These are phyloP conservation scores for Propithecus deckenii DNA, from an alignment of 2,797 vertebrate species.

Conservation along the genomic window DNA sequence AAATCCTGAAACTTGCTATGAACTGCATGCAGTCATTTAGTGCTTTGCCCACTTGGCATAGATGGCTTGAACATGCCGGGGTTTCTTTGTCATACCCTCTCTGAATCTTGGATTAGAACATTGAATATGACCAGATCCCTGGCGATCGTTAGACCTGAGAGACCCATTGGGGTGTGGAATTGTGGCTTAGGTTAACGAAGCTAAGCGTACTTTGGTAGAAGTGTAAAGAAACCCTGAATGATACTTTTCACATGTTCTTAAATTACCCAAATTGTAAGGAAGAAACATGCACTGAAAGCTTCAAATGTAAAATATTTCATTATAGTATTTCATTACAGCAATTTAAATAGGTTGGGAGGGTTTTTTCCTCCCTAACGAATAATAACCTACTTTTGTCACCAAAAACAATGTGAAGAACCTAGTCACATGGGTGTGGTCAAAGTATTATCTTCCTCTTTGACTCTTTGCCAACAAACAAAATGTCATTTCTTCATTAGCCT, in stretches of 20 bases:
- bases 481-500: slow-evolving; percentile 26
- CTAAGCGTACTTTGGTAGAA: neutral
- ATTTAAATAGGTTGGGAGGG: slow-evolving; percentile 5
- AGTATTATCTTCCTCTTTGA: slow-evolving; percentile 58
- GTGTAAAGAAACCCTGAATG: slow-evolving; percentile 35
- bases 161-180: neutral
- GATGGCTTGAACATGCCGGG: neutral
- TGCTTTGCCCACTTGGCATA: neutral
- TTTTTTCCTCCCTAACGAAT: neutral
- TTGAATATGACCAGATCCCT: neutral
- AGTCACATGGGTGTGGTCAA: slow-evolving; percentile 41
- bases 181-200: neutral
- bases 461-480: slow-evolving; percentile 54
- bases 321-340: slow-evolving; percentile 66
- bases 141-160: neutral
- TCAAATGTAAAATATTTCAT: slow-evolving; percentile 65
- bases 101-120: neutral
- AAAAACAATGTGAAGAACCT: slow-evolving; percentile 58
- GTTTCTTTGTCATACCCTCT: neutral
- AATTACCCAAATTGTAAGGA: slow-evolving; percentile 60
- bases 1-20: slow-evolving; percentile 15
- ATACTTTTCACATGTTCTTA: slow-evolving; percentile 61
- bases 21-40: neutral
- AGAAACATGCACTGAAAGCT: slow-evolving; percentile 50
- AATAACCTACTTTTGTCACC: slow-evolving; percentile 50